A percentile compares a stretch with the other conserved stretches of the same genome.
phyloP scores from a whole-genome alignment of 2,113 vertebrate species.

The Cynopterus brachyotis region DNA sequence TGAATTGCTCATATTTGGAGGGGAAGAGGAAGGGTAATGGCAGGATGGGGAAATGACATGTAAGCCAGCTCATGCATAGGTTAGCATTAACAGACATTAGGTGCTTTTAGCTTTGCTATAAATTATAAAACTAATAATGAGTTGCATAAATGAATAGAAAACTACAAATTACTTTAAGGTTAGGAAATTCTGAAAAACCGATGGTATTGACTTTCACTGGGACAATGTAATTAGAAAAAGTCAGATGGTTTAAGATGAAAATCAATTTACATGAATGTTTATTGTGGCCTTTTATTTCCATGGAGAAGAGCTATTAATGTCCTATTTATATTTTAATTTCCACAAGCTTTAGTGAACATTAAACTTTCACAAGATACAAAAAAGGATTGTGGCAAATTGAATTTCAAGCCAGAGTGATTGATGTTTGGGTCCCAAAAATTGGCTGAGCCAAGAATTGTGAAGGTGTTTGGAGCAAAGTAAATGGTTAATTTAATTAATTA shows the following conservation, averaged over 20 bases:
- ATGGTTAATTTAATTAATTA: neutral
- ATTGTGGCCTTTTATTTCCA: neutral
- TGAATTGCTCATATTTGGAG: neutral
- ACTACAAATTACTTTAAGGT: constrained; percentile 13
- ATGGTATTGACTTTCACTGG: neutral
- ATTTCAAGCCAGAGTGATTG: neutral
- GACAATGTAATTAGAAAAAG: constrained; percentile 43
- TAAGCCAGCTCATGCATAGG: neutral
- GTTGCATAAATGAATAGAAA: constrained; percentile 37
- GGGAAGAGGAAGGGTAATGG: neutral
- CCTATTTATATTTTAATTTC: constrained; percentile 18
- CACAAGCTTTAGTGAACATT: neutral
- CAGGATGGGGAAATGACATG: neutral
- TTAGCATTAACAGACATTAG: neutral
- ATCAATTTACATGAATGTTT: constrained; percentile 33
- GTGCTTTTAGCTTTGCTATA: neutral
- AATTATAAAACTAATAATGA: constrained; percentile 1
- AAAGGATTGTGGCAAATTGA: neutral
- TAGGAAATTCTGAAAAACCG: neutral
- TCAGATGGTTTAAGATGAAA: constrained; percentile 40
- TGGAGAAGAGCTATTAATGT: neutral
- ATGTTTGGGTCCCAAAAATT: neutral
- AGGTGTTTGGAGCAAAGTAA: constrained; percentile 21
- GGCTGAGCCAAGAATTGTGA: neutral
- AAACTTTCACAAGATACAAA: neutral